These are phyloP conservation scores for Lepidonotus clava DNA, from an alignment of 2,888 invertebrate species.

Conservation along the genomic window DNA sequence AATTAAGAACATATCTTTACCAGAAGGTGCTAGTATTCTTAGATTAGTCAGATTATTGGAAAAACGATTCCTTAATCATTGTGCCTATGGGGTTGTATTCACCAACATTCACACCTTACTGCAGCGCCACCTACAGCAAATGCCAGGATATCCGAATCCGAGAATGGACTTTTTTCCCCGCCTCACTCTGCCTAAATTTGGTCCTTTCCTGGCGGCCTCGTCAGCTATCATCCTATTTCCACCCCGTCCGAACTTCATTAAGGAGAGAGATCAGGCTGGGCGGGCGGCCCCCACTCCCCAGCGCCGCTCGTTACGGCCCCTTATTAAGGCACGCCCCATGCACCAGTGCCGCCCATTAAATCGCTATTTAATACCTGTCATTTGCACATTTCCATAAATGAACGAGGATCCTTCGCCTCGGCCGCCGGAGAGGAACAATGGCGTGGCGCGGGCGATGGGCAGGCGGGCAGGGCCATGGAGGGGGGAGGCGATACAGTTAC, in stretches of 20 bases:
- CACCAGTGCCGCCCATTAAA: constrained; percentile 46
- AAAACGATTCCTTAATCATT: too few relatives aligned
- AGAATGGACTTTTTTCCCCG: too few relatives aligned
- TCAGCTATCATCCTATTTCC: constrained; percentile 5
- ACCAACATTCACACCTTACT: too few relatives aligned
- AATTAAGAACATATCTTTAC: too few relatives aligned
- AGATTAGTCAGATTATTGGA: too few relatives aligned
- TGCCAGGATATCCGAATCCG: too few relatives aligned
- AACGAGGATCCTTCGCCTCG: background rate
- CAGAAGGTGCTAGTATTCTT: too few relatives aligned
- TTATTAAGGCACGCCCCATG: constrained; percentile 37
- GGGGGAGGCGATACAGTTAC: background rate
- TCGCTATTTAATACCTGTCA: constrained; percentile 44
- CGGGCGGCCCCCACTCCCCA: background rate
- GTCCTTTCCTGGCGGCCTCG: background rate
- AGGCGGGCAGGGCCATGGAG: too few relatives aligned
- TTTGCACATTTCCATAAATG: constrained; percentile 45
- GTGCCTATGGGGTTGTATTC: too few relatives aligned
- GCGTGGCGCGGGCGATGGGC: too few relatives aligned
- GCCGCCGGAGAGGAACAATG: background rate
- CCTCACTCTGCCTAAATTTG: too few relatives aligned
- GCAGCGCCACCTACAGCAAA: too few relatives aligned
- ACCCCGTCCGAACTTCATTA: constrained; percentile 41
- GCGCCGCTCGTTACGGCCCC: constrained; percentile 1
- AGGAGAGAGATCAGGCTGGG: constrained; percentile 12